Evolutionary conservation across 1,140 invertebrate species (phyloP), one percentile per base, ranked within the genome.

Genomic region (Papilio xuthus): DNA sequence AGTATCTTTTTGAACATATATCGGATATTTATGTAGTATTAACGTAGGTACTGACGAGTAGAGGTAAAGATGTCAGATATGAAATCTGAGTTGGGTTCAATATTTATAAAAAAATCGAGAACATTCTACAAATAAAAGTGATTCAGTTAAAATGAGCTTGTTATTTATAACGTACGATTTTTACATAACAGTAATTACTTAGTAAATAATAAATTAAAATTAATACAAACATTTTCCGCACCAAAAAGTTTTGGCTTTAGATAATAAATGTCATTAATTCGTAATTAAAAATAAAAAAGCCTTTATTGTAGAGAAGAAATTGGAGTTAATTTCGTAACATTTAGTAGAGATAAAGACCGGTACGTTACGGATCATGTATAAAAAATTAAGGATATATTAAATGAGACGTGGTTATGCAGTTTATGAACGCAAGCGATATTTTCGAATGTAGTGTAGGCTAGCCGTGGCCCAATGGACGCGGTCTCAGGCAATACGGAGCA

Each of bases 401-500:
- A 76, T 63, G 28, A 76, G 37, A 76, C 28, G 3, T 42, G 74
- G 60, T 63, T 76, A 76, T 76, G 53, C 56, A 60, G 74, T 60
- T 56, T 70, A 70, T 80, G 75, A 50, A 63, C 75, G 86, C 88
- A 87, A 63, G 75, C 77, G 79, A 72, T 80, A 87, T 79, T n/a
- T 79, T 77, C 79, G 86, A 78, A 83, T 73, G 84, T 76, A 50
- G 71, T 85, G 85, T 32, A 23, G 67, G 78, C 71, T 81, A 83
- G 83, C 79, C 86, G 88, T 82, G 78, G 80, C 81, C 85, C 85
- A 87, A 85, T 85, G 79, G 78, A 78, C 70, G 71, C 72, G 70
- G 75, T 78, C 80, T 53, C 82, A 41, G 79, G 79, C 90, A 93
- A 93, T 93, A 89, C 89, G 75, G 79, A 85, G 80, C 89, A 90